Evolutionary conservation across 2,113 vertebrate species (phyloP).

Genomic region (Lepisosteus oculatus): DNA sequence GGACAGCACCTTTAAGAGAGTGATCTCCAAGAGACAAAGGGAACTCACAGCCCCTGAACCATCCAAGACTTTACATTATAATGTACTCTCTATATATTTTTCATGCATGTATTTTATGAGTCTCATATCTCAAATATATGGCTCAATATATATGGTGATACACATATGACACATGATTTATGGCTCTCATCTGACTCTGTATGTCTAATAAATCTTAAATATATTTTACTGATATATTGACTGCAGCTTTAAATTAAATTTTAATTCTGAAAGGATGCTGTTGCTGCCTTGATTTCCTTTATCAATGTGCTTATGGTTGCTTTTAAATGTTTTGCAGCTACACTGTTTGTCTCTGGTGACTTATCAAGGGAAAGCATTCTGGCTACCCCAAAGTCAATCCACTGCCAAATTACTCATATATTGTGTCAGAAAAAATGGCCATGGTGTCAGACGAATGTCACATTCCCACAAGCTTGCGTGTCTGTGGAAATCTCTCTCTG

Average conservation of each 20-base stretch:
- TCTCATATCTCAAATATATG: conserved; percentile 59
- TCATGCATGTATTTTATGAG: conserved; percentile 49
- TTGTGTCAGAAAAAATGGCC: conserved; percentile 15
- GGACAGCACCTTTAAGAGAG: conserved; percentile 28
- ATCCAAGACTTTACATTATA: conserved; percentile 32
- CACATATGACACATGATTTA: conserved; percentile 57
- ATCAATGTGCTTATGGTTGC: neutral
- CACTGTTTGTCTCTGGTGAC: conserved; percentile 18
- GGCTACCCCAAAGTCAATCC: conserved; percentile 16
- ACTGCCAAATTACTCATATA: neutral
- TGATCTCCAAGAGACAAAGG: neutral
- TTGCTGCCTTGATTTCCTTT: conserved; percentile 18
- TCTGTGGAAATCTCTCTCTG: conserved; percentile 15
- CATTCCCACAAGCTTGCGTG: conserved; percentile 9
- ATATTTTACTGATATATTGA: conserved; percentile 52
- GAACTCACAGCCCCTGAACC: neutral
- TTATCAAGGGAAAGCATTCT: conserved; percentile 30
- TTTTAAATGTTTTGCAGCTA: conserved; percentile 12
- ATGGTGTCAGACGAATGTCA: conserved; percentile 16
- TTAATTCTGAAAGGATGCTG: conserved; percentile 47
- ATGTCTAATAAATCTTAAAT: conserved; percentile 55
- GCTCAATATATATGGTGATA: conserved; percentile 45
- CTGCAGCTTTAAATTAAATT: conserved; percentile 47
- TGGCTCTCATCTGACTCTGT: conserved; percentile 39
- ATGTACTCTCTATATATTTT: conserved; percentile 34